Conservation (phyloP, 2,113 vertebrate species). For the Paramormyrops kingsleyae region DNA sequence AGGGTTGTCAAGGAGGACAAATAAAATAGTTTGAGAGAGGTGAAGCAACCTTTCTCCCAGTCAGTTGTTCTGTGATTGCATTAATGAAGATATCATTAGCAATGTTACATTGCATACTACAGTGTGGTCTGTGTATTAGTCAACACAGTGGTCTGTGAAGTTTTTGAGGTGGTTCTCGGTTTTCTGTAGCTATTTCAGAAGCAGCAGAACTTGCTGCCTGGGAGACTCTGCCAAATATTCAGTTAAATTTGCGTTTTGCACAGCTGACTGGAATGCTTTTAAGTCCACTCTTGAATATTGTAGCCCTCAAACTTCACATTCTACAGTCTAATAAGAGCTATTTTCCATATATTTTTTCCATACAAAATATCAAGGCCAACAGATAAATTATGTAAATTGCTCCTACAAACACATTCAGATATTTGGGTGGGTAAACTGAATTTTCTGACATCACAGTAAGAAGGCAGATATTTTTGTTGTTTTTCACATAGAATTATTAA, state of each 20-base stretch:
- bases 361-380: not conserved
- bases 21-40: slow-evolving; percentile 39
- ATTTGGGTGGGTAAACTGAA: not conserved
- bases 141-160: not conserved
- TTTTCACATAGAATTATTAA: not conserved
- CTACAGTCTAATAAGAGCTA: not conserved
- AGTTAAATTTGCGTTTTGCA: not conserved
- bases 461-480: not conserved
- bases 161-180: not conserved
- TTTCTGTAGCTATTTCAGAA: slow-evolving; percentile 18
- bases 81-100: slow-evolving; percentile 30
- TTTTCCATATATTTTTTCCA: no score
- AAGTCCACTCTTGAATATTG: not conserved
- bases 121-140: slow-evolving; percentile 8
- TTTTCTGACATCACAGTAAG: no score
- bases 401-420: not conserved
- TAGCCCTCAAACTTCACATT: not conserved
- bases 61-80: slow-evolving; percentile 24
- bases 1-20: slow-evolving; percentile 42
- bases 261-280: not conserved
- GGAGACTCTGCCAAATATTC: not conserved
- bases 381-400: not conserved
- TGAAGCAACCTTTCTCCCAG: slow-evolving; percentile 15
- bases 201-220: not conserved
- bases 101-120: slow-evolving; percentile 6